Evolutionary conservation across 2,113 vertebrate species (phyloP), one percentile per base, ranked within the genome.

Genomic region (Clarias macrocephalus): DNA sequence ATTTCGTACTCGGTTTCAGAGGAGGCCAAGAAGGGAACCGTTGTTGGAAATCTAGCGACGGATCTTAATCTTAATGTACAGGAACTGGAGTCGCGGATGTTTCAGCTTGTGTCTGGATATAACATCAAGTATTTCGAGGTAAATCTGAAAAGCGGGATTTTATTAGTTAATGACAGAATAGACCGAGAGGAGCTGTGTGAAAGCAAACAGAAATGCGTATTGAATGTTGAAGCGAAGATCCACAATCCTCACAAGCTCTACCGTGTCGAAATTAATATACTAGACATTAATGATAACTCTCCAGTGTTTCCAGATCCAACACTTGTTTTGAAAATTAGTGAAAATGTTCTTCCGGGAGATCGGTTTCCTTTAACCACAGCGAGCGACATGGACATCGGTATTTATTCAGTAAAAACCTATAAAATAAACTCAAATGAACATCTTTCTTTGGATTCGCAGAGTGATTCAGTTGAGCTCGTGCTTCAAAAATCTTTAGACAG

Each of bases 251-350:
- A 96, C 87, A 80, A 91, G 21, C 86, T 96, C 54, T 91, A 95
- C 79, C 93, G 92, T 68, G 92, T 95, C 62, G 96, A 96, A 56
- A 88, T 97, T 2, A 84, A 89, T 0, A 90, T 97, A 66, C 60
- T 91, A 84, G 96, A 97, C 89, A 88, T 96, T 56, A 97, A 97
- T 86, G 96, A 97, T n/a, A 96, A 97, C 85, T 86, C 93, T 0
- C 96, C 96, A 0, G 84, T 85, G 25, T 96, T 96, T 87, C 60
- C 60, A 89, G 33, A 59, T 85, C 91, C 77, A 90, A 91, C 59
- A 2, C n/a, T 63, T 18, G 0, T 56, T 94, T 57, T 91, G 93
- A 25, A 92, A 94, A 25, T 83, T 28, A 2, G 0, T 13, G 95
- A 95, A 42, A 79, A 8, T 3, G 89, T 92, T 0, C 87, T 88